A percentile compares a stretch with the other conserved stretches of the same genome.
These are phyloP conservation scores for Physella acuta DNA, from an alignment of 1,140 invertebrate genomes.

Conservation along the genomic window DNA sequence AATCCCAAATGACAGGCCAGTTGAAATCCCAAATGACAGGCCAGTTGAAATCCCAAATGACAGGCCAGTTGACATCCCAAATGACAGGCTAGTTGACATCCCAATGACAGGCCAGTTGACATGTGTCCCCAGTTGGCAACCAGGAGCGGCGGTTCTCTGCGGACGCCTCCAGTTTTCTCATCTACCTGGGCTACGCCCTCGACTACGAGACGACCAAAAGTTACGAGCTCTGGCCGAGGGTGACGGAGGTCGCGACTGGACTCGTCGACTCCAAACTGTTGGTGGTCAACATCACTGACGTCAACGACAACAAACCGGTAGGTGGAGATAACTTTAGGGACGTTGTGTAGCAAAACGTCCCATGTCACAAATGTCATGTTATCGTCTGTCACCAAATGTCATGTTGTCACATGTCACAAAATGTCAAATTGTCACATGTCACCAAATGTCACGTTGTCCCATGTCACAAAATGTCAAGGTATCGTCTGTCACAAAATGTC, in stretches of 20 bases:
- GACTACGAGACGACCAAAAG: neutral
- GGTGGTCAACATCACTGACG: neutral
- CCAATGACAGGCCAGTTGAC: too few relatives aligned
- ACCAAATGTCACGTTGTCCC: neutral
- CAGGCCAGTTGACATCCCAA: too few relatives aligned
- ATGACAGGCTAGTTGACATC: too few relatives aligned
- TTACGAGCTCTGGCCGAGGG: neutral
- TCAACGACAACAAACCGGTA: constrained; percentile 9
- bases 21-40: too few relatives aligned
- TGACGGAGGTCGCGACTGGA: neutral
- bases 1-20: too few relatives aligned
- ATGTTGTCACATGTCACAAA: neutral
- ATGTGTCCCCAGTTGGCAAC: too few relatives aligned
- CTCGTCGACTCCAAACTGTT: neutral
- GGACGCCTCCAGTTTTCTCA: neutral
- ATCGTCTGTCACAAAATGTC: neutral
- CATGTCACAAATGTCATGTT: neutral
- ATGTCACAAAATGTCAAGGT: neutral
- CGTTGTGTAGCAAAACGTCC: too few relatives aligned
- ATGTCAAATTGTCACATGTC: neutral
- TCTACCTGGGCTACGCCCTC: neutral
- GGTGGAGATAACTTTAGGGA: neutral
- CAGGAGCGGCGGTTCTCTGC: neutral
- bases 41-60: too few relatives aligned
- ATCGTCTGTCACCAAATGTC: neutral